These are phyloP conservation scores for Cremastobaeus sp. DNA, from an alignment of 2,888 invertebrate species.

Conservation along the genomic window DNA sequence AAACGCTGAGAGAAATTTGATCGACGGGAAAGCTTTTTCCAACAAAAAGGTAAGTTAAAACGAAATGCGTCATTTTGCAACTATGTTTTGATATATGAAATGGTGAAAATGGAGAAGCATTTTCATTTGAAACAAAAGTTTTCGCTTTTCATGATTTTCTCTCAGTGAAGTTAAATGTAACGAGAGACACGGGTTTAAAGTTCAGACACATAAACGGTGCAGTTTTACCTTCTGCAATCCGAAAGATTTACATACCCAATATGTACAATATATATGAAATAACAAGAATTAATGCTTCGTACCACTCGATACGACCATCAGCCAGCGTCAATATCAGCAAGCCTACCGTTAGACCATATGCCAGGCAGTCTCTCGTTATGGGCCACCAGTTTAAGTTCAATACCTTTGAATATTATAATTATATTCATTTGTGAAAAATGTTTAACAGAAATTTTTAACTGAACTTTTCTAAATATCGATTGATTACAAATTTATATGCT, in stretches of 20 bases:
- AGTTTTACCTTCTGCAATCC: constrained; percentile 55
- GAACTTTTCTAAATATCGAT: no score
- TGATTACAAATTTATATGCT: no score
- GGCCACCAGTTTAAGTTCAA: constrained; percentile 88
- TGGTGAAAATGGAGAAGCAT: no score
- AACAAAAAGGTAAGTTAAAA: no score
- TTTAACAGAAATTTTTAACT: background rate
- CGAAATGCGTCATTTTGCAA: no score
- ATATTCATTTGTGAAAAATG: background rate
- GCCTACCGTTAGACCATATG: constrained; percentile 86
- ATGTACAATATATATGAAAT: constrained; percentile 86
- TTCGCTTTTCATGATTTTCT: constrained; percentile 16
- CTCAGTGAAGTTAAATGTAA: constrained; percentile 24
- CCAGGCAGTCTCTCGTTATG: constrained; percentile 85
- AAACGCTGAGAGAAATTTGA: constrained; percentile 44
- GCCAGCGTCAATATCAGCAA: constrained; percentile 84
- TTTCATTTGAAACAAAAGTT: no score
- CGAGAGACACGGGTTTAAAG: constrained; percentile 48
- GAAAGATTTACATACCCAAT: constrained; percentile 80
- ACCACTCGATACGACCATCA: constrained; percentile 87
- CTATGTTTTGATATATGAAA: no score
- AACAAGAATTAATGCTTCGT: constrained; percentile 86
- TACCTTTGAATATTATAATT: constrained; percentile 79
- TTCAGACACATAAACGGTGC: constrained; percentile 18
- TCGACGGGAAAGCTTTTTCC: no score